Conservation (phyloP, 2,797 vertebrate genomes). For the Lagocephalus sceleratus region DNA sequence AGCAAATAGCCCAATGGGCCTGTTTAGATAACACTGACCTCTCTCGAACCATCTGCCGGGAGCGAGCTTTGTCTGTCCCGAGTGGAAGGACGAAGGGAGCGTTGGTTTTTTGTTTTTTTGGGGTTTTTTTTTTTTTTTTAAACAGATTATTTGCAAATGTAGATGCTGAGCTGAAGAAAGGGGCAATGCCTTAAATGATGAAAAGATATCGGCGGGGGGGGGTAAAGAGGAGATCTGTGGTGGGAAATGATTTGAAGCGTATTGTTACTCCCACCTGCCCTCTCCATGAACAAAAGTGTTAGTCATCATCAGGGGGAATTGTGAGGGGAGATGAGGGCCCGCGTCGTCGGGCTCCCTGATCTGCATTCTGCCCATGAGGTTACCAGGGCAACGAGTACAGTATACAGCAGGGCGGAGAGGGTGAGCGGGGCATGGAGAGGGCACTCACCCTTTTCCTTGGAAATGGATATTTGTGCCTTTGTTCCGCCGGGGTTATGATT, state of each 20-base stretch:
- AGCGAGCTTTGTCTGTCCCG: slow-evolving; percentile 57
- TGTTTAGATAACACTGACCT: slow-evolving; percentile 88
- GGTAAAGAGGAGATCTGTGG: slow-evolving; percentile 50
- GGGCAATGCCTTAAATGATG: slow-evolving; percentile 27
- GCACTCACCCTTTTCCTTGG: slow-evolving; percentile 74
- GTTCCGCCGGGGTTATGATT: slow-evolving; percentile 70
- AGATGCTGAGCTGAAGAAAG: slow-evolving; percentile 16
- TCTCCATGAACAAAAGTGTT: slow-evolving; percentile 77
- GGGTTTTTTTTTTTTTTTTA: background rate
- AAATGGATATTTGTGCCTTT: slow-evolving; percentile 79
- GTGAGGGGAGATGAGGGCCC: slow-evolving; percentile 70
- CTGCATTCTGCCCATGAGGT: slow-evolving; percentile 77
- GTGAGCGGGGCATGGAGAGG: slow-evolving; percentile 60
- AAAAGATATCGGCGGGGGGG: slow-evolving; percentile 24
- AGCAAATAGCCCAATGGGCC: slow-evolving; percentile 83
- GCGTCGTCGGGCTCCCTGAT: slow-evolving; percentile 64
- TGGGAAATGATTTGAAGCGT: slow-evolving; percentile 62
- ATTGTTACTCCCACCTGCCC: slow-evolving; percentile 77
- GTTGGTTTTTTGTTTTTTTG: background rate
- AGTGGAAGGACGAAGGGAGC: slow-evolving; percentile 51
- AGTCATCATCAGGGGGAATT: slow-evolving; percentile 77
- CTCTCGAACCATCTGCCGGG: slow-evolving; percentile 60
- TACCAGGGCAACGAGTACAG: slow-evolving; percentile 78
- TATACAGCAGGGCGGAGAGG: slow-evolving; percentile 59
- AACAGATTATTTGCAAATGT: slow-evolving; percentile 11